Percentiles rank a stretch among this genome's conserved stretches.
Evolutionary conservation across 2,113 vertebrate species (phyloP).

Genomic region (Melospiza melodia): DNA sequence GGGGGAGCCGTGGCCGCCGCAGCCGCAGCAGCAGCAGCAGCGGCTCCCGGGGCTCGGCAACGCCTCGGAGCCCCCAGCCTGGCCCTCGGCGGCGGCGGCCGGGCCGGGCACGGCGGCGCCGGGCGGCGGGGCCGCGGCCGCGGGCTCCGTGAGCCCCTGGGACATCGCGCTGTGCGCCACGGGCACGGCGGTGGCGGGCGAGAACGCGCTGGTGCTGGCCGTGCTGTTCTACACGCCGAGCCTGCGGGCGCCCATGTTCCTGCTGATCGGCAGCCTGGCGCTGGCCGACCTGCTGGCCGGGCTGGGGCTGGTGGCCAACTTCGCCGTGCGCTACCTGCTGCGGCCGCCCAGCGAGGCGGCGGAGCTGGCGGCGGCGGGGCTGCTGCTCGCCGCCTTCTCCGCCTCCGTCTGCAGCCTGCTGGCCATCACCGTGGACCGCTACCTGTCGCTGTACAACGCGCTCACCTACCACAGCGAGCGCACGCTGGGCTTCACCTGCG

Average conservation of each 20-base stretch:
- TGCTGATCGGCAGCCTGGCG: slow-evolving; percentile 88
- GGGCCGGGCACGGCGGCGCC: not conserved
- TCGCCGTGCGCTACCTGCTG: slow-evolving; percentile 84
- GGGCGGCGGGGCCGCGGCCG: not conserved
- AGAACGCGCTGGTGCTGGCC: slow-evolving; percentile 89
- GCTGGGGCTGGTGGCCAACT: slow-evolving; percentile 87
- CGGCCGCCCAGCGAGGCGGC: slow-evolving; percentile 77
- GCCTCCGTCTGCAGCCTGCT: slow-evolving; percentile 88
- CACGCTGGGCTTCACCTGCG: slow-evolving; percentile 84
- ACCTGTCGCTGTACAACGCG: slow-evolving; percentile 90
- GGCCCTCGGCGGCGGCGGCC: not conserved
- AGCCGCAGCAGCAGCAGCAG: too few relatives aligned
- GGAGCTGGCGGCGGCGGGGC: slow-evolving; percentile 79
- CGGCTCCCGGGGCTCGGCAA: too few relatives aligned
- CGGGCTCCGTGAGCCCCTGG: slow-evolving; percentile 81
- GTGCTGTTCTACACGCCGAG: slow-evolving; percentile 87
- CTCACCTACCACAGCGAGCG: slow-evolving; percentile 92
- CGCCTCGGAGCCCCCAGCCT: too few relatives aligned
- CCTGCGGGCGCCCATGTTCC: slow-evolving; percentile 85
- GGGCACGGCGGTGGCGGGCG: slow-evolving; percentile 87
- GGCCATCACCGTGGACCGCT: slow-evolving; percentile 91
- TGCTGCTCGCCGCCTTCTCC: slow-evolving; percentile 88
- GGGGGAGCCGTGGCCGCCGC: too few relatives aligned
- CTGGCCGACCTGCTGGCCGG: slow-evolving; percentile 87
- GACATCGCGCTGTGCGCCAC: slow-evolving; percentile 89